A percentile compares a stretch with the other conserved stretches of the same genome.
phyloP scores from a whole-genome alignment of 2,888 invertebrate genomes.

The Molorchus minor region DNA sequence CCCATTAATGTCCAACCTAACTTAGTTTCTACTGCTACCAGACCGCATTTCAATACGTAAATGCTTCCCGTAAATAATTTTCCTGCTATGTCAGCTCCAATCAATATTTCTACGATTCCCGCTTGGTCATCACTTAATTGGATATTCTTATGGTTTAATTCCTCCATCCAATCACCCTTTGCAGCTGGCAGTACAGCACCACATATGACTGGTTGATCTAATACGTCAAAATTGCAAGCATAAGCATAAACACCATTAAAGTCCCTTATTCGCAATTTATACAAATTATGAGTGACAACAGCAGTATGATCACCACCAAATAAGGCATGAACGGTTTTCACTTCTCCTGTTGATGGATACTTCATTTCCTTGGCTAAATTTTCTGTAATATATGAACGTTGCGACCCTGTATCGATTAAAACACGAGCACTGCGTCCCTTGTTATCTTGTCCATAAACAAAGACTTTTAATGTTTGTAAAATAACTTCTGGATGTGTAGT shows the following conservation, averaged over 20 bases:
- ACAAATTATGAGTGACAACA: too few species aligned
- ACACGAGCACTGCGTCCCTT: neutral
- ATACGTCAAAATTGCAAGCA: too few species aligned
- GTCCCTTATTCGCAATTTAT: too few species aligned
- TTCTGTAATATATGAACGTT: neutral
- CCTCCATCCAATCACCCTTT: too few species aligned
- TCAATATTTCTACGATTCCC: neutral
- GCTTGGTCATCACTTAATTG: neutral
- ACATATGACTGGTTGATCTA: too few species aligned
- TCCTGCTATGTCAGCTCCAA: conserved; percentile 10
- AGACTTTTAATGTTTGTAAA: neutral
- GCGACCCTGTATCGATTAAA: too few species aligned
- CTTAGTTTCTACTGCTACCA: neutral
- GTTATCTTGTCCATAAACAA: neutral
- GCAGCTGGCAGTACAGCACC: too few species aligned
- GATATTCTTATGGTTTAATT: too few species aligned
- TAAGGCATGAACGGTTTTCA: neutral
- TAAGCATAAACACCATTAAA: too few species aligned
- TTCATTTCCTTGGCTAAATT: neutral
- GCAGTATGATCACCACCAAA: too few species aligned
- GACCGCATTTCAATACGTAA: neutral
- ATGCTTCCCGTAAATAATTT: conserved; percentile 4
- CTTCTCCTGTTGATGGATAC: neutral
- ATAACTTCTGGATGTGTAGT: neutral
- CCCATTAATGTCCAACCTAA: neutral